Conservation (phyloP, 2,797 vertebrate genomes). For the Monodelphis domestica region DNA sequence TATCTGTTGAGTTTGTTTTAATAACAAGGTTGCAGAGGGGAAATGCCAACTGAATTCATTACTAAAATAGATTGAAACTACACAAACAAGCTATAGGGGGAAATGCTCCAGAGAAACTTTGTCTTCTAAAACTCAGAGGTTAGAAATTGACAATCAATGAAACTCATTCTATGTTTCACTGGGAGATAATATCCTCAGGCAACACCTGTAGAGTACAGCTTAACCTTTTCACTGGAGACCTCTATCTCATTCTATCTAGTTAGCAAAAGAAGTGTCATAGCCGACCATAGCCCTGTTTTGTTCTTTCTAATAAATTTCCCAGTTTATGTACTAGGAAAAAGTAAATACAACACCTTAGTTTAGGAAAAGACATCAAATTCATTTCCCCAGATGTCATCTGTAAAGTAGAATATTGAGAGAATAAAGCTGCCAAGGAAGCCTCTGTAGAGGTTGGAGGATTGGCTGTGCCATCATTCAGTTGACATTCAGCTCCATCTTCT, state of each 20-base stretch:
- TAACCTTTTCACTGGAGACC: background rate
- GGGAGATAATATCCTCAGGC: background rate
- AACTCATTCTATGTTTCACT: background rate
- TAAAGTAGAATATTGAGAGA: background rate
- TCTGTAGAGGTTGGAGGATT: background rate
- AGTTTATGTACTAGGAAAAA: background rate
- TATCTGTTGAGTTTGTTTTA: constrained; percentile 68
- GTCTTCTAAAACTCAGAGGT: constrained; percentile 39
- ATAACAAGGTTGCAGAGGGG: constrained; percentile 55
- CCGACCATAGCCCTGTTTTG: background rate
- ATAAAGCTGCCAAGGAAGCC: background rate
- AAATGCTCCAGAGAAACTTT: constrained; percentile 38
- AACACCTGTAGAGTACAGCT: background rate
- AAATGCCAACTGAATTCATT: constrained; percentile 64
- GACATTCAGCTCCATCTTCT: background rate
- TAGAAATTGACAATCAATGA: constrained; percentile 42
- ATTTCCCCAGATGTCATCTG: background rate
- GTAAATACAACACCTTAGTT: background rate
- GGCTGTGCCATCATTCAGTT: background rate
- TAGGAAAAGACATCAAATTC: background rate
- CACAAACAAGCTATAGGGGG: constrained; percentile 47
- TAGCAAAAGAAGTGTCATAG: constrained; percentile 6
- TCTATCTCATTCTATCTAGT: constrained; percentile 1
- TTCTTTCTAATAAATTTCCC: constrained; percentile 40
- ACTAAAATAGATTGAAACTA: constrained; percentile 60